Base-by-base conservation (phyloP, 2,888 invertebrate genomes). In the Drosophila seclusa region DNA sequence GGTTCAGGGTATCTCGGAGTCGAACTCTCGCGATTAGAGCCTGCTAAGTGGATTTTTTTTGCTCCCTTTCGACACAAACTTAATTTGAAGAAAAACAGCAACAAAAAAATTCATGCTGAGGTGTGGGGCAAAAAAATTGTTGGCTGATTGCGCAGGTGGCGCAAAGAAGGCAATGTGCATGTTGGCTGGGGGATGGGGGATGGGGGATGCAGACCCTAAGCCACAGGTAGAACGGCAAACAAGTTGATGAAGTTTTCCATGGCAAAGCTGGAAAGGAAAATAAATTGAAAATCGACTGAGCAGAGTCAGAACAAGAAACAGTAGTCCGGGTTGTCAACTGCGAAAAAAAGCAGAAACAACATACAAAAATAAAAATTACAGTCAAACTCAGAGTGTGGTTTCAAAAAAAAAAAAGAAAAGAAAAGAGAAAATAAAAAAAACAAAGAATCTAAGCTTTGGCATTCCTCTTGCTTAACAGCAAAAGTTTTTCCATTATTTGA, bases 401-500 rank as follows among this genome's bases (percentile, higher is more conserved):
- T 54, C 40, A 53, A 60, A 73, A 73, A 66, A 34, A 18, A 16
- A 16, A 16, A 16, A 42, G 55, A 50, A 66, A n/a, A 49, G 36
- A 62, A 70, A 45, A 21, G 4, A 16, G 1, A 21, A 40, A n/a
- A 40, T 54, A 74, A 65, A 77, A 76, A 65, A 72, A 61, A 50
- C 40, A 70, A 64, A 69, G 76, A 88, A 83, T 87, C 87, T 87
- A 87, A 87, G 87, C 87, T 89, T 78, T 83, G 86, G 88, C 86
- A 89, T 87, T 91, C 80, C 88, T 88, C 77, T 87, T 89, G 90
- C 90, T 90, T 88, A 91, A 90, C 91, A 90, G 90, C 87, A 89
- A 90, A 91, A 91, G 87, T 91, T 91, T 91, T 91, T 91, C 91
- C 91, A 91, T 91, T 91, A 91, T 91, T 91, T 90, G 90, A 90